Conservation (phyloP, 2,888 invertebrate species). For the Lutraria lutraria region DNA sequence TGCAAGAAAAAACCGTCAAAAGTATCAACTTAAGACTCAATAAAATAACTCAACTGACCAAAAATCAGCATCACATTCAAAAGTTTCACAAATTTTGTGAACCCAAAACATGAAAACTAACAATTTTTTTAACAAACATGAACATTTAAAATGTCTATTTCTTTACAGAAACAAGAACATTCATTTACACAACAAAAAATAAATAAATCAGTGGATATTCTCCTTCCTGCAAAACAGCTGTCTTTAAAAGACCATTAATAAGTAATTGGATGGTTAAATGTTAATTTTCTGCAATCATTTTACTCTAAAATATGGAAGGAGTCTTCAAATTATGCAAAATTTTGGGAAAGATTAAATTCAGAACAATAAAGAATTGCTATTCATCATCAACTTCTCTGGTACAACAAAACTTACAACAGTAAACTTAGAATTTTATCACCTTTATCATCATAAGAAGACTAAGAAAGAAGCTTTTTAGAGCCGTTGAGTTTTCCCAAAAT, state of each 20-base stretch:
- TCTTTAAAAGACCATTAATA: background rate
- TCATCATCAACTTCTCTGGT: background rate
- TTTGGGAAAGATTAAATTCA: background rate
- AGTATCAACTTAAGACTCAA: slow-evolving; percentile 41
- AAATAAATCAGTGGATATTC: slow-evolving; percentile 16
- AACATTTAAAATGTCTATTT: slow-evolving; percentile 16
- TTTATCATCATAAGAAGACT: background rate
- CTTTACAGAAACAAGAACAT: slow-evolving; percentile 13
- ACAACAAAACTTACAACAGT: background rate
- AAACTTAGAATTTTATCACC: background rate
- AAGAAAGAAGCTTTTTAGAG: background rate
- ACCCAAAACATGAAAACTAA: background rate
- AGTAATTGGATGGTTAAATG: background rate
- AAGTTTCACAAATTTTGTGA: slow-evolving; percentile 8
- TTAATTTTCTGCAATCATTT: background rate
- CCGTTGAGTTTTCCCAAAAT: background rate
- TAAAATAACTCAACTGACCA: slow-evolving; percentile 46
- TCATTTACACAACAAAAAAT: slow-evolving; percentile 8
- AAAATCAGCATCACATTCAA: slow-evolving; percentile 42
- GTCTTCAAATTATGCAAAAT: background rate
- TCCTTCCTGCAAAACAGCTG: background rate
- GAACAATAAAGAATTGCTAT: background rate
- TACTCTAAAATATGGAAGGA: background rate
- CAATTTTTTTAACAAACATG: background rate
- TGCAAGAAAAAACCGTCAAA: slow-evolving; percentile 56